Evolutionary conservation across 2,113 vertebrate species (phyloP).

Genomic region (Sylvia atricapilla): DNA sequence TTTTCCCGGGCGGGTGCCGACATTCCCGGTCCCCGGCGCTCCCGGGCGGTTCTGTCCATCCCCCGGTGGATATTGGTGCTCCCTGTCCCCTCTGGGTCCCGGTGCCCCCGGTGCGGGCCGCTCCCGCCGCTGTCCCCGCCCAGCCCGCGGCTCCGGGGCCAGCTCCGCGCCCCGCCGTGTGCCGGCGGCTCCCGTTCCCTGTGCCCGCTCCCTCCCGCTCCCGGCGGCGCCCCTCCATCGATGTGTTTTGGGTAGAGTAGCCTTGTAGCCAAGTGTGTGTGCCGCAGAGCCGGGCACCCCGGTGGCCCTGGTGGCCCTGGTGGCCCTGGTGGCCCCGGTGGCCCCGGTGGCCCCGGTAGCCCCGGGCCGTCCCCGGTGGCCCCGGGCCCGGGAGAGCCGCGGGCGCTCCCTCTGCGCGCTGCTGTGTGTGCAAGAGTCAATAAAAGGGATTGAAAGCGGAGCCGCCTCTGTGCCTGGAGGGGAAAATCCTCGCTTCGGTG

Average conservation of each 20-base stretch:
- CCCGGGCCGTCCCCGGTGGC: not conserved
- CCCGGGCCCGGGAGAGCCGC: not conserved
- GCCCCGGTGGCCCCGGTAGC: not conserved
- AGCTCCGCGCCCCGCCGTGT: not conserved
- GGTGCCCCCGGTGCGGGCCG: not conserved
- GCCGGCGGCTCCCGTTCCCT: not conserved
- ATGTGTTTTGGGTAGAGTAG: conserved; percentile 44
- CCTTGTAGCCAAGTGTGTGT: not conserved
- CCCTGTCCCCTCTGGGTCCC: too few species aligned
- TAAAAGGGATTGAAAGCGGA: conserved; percentile 64
- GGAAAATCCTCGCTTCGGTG: rapidly evolving
- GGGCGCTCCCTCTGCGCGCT: conserved; percentile 13
- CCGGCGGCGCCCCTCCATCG: not conserved
- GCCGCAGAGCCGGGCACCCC: not conserved
- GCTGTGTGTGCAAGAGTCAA: conserved; percentile 61
- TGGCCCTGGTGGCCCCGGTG: too few species aligned
- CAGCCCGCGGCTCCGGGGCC: not conserved
- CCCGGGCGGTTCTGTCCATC: not conserved
- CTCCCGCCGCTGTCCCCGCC: not conserved
- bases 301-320: too few species aligned
- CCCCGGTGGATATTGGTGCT: not conserved
- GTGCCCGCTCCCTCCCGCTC: not conserved
- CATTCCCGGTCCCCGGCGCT: not conserved
- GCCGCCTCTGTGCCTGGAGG: not conserved
- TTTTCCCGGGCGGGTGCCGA: not conserved